Base-by-base conservation (phyloP, 2,113 vertebrate species). In the Paradoxurus hermaphroditus region DNA sequence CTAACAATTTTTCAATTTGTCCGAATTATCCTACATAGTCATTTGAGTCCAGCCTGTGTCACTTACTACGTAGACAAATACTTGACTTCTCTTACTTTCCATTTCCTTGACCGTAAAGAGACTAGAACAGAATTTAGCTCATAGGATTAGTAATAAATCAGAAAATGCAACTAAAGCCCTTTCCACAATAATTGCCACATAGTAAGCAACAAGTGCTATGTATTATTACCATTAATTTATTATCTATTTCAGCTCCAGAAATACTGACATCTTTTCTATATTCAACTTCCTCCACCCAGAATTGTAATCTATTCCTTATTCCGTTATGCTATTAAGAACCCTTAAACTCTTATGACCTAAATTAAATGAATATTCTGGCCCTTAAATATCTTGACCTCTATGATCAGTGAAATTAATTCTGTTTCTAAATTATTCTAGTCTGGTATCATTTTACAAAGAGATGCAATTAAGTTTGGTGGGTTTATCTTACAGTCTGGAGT, bases 331-430 rank as follows among this genome's bases (percentile, higher is more conserved):
- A 75, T 87, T 94, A 82, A 91, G 87, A 88, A 91, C 36, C 0
- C 3, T 11, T 10, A 90, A 67, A 41, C 14, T 0, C 49, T 73
- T 65, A 79, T 93, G 82, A 95, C 91, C 36, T 87, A 93, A 94
- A 67, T 92, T 79, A 92, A 97, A 90, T 87, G 75, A 96, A 91
- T 91, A 81, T 84, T 86, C 68, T 70, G 36, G 53, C n/a, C 49
- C 91, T 93, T 87, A 93, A 95, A 72, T 90, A 96, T 41, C 8
- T 84, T 97, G 84, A 97, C 94, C 90, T 97, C 87, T 92, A 62
- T 95, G 96, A 95, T 77, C 34, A 94, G 81, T 92, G 75, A 95
- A 97, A 90, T 91, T 94, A 90, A 93, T 81, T 96, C 16, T 91
- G 49, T 46, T 78, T 70, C 63, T 97, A 34, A 86, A 56, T 83